Evolutionary conservation across 2,888 invertebrate species (phyloP), one percentile per base, ranked within the genome.

Genomic region (Rutpela maculata): DNA sequence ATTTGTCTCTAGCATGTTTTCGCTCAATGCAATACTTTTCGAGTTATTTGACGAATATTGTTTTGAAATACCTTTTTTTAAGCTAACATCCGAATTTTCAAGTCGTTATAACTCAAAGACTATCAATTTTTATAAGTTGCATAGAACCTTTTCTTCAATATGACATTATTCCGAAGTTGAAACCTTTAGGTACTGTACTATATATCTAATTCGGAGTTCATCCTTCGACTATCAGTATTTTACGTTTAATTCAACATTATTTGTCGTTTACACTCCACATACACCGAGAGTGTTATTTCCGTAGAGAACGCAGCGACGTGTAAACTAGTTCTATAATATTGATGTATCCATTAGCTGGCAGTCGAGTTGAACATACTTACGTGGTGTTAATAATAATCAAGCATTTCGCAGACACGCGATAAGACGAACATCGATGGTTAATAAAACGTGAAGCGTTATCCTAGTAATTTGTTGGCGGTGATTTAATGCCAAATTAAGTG

Each of bases 261-360:
- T 59, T 19, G 59, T 11, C 22, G 22, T 59, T n/a, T 50, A 50
- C 6, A 5, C n/a, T 15, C 19, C 18, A 59, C 9, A 18, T 59
- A 22, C 50, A 50, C 50, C 50, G 11, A 59, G 22, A 22, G 19
- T 22, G 22, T 59, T 59, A 59, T 22, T 59, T 22, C 15, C 22
- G 59, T 59, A 22, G 50, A 50, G 50, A 50, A 50, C n/a, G 19
- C 9, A 11, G 59, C 59, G 9, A 19, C 59, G 18, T 59, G 59
- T 22, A 22, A 19, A 59, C 59, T 18, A 19, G 18, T 59, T 59
- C 18, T 59, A 22, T 22, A 59, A 59, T 59, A 59, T 59, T 59
- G 59, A 59, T 59, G 59, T 59, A 59, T 22, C 59, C 59, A 19
- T 59, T 59, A 59, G 22, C 59, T 22, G 2, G 59, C 10, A 59